Evolutionary conservation across 2,113 vertebrate genomes (phyloP), one percentile per base, ranked within the genome.

Genomic region (Cairina moschata): DNA sequence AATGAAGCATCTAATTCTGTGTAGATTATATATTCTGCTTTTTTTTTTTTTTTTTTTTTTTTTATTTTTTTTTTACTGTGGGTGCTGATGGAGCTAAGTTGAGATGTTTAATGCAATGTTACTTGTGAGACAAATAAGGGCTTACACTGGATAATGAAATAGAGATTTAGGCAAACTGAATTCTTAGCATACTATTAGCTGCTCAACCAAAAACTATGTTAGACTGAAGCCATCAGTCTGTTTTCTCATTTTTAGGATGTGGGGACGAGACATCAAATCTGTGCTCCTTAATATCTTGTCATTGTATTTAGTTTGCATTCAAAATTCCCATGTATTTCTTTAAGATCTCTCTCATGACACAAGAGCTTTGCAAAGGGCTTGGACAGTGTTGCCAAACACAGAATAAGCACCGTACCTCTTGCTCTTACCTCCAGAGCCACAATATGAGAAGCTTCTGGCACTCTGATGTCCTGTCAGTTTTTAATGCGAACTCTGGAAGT

Each of bases 401-500:
- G 31, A 91, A 11, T 14, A 65, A 90, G 69, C 36, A 87, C 0
- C 13, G 44, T 3, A 44, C 65, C 55, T 87, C 55, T 94, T 74
- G 48, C 46, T 71, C 73, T 88, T 93, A 88, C 93, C 83, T 88
- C 91, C 54, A 86, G 80, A 93, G 73, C 42, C 88, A 76, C 74
- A 55, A 66, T 38, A 79, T 25, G 83, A 96, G 92, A 82, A 90
- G 81, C 66, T 91, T 89, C 82, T 92, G 83, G 94, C 69, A 44
- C 80, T 92, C 88, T 95, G 93, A 97, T 20, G 25, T 91, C 75
- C 96, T 97, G 97, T 98, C 97, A 97, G 87, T 89, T 97, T 97
- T 97, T 97, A 97, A 98, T 97, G 97, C 96, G 96, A 96, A 96
- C 95, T 92, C 85, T 95, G 96, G 87, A 98, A 98, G 98, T 98